A percentile compares a stretch with the other conserved stretches of the same genome.
phyloP scores from a whole-genome alignment of 2,888 invertebrate species.

The Phrixothrix hirtus region DNA sequence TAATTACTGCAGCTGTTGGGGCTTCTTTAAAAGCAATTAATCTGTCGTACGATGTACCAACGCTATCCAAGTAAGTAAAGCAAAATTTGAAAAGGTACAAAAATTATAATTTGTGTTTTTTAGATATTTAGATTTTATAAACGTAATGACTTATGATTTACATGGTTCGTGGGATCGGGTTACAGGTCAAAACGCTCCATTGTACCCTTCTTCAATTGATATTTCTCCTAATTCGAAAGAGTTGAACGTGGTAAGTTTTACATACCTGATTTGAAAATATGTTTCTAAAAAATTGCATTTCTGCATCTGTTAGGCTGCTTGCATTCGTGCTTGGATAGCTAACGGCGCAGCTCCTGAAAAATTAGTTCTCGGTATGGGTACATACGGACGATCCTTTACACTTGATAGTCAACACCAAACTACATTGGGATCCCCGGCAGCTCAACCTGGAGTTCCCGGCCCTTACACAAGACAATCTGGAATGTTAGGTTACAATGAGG shows the following conservation, averaged over 20 bases:
- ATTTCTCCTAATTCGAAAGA: constrained; percentile 46
- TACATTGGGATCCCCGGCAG: constrained; percentile 61
- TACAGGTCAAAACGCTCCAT: constrained; percentile 70
- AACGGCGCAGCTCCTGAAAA: constrained; percentile 65
- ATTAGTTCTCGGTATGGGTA: constrained; percentile 69
- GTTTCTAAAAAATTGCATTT: background rate
- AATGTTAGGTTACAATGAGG: constrained; percentile 75
- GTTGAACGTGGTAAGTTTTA: constrained; percentile 57
- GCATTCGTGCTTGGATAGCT: constrained; percentile 60
- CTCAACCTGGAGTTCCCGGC: constrained; percentile 65
- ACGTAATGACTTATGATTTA: constrained; percentile 76
- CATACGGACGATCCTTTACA: constrained; percentile 72
- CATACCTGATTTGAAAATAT: background rate
- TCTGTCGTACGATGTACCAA: constrained; percentile 64
- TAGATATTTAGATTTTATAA: constrained; percentile 67
- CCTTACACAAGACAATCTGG: constrained; percentile 68
- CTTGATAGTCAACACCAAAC: constrained; percentile 56
- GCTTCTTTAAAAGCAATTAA: constrained; percentile 58
- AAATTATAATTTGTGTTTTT: too few relatives aligned
- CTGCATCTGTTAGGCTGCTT: constrained; percentile 51
- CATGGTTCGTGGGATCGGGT: constrained; percentile 69
- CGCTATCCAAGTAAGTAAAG: constrained; percentile 59
- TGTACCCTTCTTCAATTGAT: constrained; percentile 60
- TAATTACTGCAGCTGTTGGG: constrained; percentile 65
- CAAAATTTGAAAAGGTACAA: too few relatives aligned